These are phyloP conservation scores for Campylomormyrus tamandua DNA, from an alignment of 2,113 vertebrate genomes.

Conservation along the genomic window DNA sequence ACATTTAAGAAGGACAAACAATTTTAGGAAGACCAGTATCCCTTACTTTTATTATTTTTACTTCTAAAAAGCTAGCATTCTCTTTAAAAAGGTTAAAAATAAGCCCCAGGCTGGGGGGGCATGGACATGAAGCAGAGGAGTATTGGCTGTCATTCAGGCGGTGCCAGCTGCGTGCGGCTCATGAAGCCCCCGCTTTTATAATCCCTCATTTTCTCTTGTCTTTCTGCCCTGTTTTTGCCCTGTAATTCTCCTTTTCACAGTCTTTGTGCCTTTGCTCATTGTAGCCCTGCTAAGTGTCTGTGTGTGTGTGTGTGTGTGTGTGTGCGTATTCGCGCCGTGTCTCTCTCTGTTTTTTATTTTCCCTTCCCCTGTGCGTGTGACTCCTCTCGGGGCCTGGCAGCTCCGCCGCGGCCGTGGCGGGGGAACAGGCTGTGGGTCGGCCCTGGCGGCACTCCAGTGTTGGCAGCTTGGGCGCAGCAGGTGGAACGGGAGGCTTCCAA, in stretches of 20 bases:
- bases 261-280: constrained; percentile 3
- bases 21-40: background rate
- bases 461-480: constrained; percentile 57
- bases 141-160: background rate
- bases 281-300: background rate
- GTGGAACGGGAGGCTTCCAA: constrained; percentile 44
- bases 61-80: background rate
- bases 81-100: background rate
- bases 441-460: constrained; percentile 63
- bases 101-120: background rate
- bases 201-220: background rate
- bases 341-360: background rate
- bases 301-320: background rate
- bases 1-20: background rate
- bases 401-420: background rate
- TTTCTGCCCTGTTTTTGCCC: constrained; percentile 1
- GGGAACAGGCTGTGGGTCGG: constrained; percentile 30
- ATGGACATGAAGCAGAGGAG: background rate
- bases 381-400: background rate
- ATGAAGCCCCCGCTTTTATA: background rate
- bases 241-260: background rate
- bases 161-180: background rate
- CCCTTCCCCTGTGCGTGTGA: background rate
- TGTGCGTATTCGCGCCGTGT: background rate
- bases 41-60: background rate